These are phyloP conservation scores for Amblyopsis rosae DNA, from an alignment of 2,113 vertebrate species.

Conservation along the genomic window DNA sequence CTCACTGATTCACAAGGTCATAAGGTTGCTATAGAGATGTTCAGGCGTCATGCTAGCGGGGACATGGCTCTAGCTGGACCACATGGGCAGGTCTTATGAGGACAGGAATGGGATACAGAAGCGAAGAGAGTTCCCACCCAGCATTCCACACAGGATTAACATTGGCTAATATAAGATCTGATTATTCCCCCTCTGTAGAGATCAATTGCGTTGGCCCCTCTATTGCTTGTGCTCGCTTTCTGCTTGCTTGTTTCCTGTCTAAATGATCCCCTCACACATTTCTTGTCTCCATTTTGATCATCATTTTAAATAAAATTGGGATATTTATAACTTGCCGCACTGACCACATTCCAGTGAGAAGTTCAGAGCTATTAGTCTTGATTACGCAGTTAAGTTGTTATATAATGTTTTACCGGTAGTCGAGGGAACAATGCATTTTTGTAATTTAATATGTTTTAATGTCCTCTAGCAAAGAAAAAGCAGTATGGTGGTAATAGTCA, in stretches of 20 bases:
- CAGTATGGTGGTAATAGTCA: slow-evolving; percentile 12
- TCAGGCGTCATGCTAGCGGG: slow-evolving; percentile 6
- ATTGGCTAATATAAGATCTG: slow-evolving; percentile 15
- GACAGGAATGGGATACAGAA: slow-evolving; percentile 13
- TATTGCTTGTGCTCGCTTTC: not conserved
- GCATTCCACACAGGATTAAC: slow-evolving; percentile 52
- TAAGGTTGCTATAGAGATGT: slow-evolving; percentile 16
- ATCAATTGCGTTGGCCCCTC: not conserved
- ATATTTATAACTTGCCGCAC: slow-evolving; percentile 50
- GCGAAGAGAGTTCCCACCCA: slow-evolving; percentile 15
- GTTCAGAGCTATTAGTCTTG: slow-evolving; percentile 45
- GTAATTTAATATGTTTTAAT: slow-evolving; percentile 35
- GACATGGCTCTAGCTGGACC: not conserved
- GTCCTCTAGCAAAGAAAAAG: slow-evolving; percentile 14
- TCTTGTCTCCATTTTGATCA: slow-evolving; percentile 36
- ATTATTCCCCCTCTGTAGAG: not conserved
- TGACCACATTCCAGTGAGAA: slow-evolving; percentile 63
- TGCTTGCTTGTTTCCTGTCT: not conserved
- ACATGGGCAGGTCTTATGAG: slow-evolving; percentile 7
- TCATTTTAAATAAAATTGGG: slow-evolving; percentile 42
- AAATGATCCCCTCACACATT: not conserved
- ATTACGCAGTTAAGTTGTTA: slow-evolving; percentile 28
- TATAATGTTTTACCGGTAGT: slow-evolving; percentile 53
- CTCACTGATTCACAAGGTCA: slow-evolving; percentile 14
- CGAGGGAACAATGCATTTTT: slow-evolving; percentile 52